A percentile compares a stretch with the other conserved stretches of the same genome.
phyloP scores from a whole-genome alignment of 2,888 invertebrate genomes.

The Aspidiotus rigidus region DNA sequence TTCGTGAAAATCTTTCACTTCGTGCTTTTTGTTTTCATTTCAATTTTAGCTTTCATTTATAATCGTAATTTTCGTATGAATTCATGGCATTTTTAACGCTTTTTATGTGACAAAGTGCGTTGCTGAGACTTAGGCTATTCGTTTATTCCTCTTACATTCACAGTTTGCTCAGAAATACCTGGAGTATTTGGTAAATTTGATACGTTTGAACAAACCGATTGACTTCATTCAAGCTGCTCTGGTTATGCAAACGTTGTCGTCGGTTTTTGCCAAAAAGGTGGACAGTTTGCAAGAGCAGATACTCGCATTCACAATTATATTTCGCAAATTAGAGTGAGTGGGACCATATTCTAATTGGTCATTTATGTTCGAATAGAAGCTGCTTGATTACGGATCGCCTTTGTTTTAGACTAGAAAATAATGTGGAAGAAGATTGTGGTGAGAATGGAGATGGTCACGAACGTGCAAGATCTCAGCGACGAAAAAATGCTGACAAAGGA shows the following conservation, averaged over 20 bases:
- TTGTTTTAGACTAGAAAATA: conserved; percentile 2
- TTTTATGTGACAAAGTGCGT: background rate
- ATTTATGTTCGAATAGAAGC: background rate
- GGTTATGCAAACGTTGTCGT: conserved; percentile 61
- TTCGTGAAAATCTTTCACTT: too few species aligned
- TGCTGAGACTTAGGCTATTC: background rate
- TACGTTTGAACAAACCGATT: conserved; percentile 39
- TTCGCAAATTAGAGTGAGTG: conserved; percentile 29
- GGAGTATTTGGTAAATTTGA: conserved; percentile 23
- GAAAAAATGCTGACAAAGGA: conserved; percentile 9
- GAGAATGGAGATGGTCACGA: conserved; percentile 10
- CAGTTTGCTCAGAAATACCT: conserved; percentile 28
- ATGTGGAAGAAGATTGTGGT: background rate
- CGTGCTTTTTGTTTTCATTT: too few species aligned
- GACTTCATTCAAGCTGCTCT: conserved; percentile 72
- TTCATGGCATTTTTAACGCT: too few species aligned
- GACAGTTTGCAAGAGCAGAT: conserved; percentile 44
- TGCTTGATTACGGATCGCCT: background rate
- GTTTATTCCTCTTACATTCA: background rate
- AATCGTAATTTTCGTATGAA: too few species aligned
- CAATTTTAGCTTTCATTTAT: too few species aligned
- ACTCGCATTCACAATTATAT: conserved; percentile 18
- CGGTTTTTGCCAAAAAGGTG: conserved; percentile 63
- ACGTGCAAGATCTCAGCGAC: conserved; percentile 7
- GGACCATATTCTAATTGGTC: background rate